Conservation (phyloP, 2,888 invertebrate genomes). For the Drosophila maculinotata region DNA sequence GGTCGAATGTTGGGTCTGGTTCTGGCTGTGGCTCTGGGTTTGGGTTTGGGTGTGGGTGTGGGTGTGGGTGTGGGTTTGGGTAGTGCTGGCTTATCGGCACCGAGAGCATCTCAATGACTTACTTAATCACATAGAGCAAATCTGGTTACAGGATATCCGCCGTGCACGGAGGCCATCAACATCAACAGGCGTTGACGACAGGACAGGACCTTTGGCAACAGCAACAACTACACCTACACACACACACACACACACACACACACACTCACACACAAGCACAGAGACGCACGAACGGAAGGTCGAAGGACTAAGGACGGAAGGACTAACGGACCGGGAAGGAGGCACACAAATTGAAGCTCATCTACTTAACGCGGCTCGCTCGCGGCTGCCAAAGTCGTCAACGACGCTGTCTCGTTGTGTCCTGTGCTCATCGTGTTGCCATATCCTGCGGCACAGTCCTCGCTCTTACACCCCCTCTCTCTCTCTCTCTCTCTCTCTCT, state of each 20-base stretch:
- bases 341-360: constrained; percentile 76
- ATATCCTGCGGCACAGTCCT: constrained; percentile 71
- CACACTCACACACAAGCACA: background rate
- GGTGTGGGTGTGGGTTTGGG: constrained; percentile 7
- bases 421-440: constrained; percentile 61
- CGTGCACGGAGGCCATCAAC: constrained; percentile 67
- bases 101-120: constrained; percentile 77
- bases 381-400: constrained; percentile 73
- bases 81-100: constrained; percentile 65
- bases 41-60: constrained; percentile 6
- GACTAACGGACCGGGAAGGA: constrained; percentile 27
- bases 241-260: constrained; percentile 8
- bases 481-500: background rate
- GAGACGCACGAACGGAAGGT: constrained; percentile 15
- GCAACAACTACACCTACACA: constrained; percentile 10
- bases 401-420: constrained; percentile 36
- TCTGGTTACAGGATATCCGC: constrained; percentile 81
- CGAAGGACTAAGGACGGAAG: constrained; percentile 25
- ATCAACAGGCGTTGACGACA: constrained; percentile 55
- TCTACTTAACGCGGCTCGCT: constrained; percentile 76
- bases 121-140: constrained; percentile 81
- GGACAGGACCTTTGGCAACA: constrained; percentile 56
- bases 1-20: constrained; percentile 18
- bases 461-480: constrained; percentile 48
- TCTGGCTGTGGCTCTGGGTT: constrained; percentile 1